Percentiles rank a stretch among this genome's conserved stretches.
Evolutionary conservation across 23 tunicate species (phyloP).

Genomic region (Oikopleura albicans): DNA sequence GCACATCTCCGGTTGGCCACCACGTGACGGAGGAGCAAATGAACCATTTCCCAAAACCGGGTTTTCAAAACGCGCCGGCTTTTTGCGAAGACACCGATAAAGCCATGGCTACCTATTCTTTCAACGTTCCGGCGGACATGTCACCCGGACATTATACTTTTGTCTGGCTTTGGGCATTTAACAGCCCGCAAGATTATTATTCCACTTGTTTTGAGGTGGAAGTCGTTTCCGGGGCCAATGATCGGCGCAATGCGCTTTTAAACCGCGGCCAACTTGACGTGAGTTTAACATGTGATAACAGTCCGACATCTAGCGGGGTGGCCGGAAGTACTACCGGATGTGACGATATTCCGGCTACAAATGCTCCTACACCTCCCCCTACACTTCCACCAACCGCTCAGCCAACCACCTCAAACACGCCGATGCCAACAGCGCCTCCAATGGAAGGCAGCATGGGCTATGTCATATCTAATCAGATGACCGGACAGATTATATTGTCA

Average conservation of each 20-base stretch:
- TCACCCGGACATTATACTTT: slow-evolving; percentile 48
- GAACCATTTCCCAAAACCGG: slow-evolving; percentile 44
- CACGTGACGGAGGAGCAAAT: slow-evolving; percentile 19
- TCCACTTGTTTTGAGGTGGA: slow-evolving; percentile 68
- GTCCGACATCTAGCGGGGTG: neutral
- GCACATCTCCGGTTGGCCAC: slow-evolving; percentile 26
- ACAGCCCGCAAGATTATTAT: slow-evolving; percentile 30
- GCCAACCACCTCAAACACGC: neutral
- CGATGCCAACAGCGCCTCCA: neutral
- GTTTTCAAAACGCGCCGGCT: slow-evolving; percentile 54
- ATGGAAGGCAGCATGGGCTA: neutral
- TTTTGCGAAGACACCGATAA: slow-evolving; percentile 58
- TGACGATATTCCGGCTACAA: neutral
- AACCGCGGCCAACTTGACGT: slow-evolving; percentile 6
- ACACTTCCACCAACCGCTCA: neutral
- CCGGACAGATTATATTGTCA: neutral
- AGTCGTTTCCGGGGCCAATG: slow-evolving; percentile 25
- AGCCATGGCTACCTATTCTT: slow-evolving; percentile 47
- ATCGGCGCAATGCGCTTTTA: slow-evolving; percentile 20
- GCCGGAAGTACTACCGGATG: neutral
- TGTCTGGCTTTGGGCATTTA: slow-evolving; percentile 79
- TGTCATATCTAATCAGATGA: neutral
- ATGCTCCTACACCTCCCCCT: neutral
- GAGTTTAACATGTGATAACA: neutral
- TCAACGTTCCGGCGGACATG: slow-evolving; percentile 41